Evolutionary conservation across 2,888 invertebrate species (phyloP), one percentile per base, ranked within the genome.

Genomic region (Aromia moschata): DNA sequence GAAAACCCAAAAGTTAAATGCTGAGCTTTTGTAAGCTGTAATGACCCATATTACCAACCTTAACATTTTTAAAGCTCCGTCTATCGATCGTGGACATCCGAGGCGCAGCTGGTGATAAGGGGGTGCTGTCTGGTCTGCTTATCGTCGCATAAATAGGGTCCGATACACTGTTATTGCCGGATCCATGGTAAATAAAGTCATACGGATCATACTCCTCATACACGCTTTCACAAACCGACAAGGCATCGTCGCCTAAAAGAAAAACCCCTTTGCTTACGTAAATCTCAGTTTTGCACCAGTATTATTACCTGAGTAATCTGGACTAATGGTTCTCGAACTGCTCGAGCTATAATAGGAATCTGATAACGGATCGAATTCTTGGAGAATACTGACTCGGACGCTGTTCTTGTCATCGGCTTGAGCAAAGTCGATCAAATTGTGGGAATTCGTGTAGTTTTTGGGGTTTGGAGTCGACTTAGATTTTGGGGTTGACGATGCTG

Each of bases 361-460:
- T 43, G 82, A 85, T 73, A 92, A 83, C 44, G 94, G 94, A 85
- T 94, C 94, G 80, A 94, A 94, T 62, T 92, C 92, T 79, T 94
- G 93, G 73, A 94, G 82, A 73, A 94, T 89, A 82, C 91, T 91
- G 51, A 84, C 85, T 65, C 86, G 78, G 38, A 83, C 85, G 69
- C 82, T 84, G 66, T 81, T 81, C 62, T 79, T 83, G 70, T 82
- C 84, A 55, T 84, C 83, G 67, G 66, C 80, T 46, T 80, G 79
- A 51, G 82, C 83, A 66, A 87, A 78, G 77, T 87, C 86, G 70
- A 87, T 87, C 54, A 87, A 80, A 80, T 86, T 86, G 1, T 58
- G 58, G 3, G 58, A 52, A 25, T 56, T 51, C 41, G 55, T 14
- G 43, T 53, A 40, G 45, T 63, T 68, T 37, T 46, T 60, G n/a